Percentiles rank a stretch among this genome's conserved stretches.
These are phyloP conservation scores for Synanceia verrucosa DNA, from an alignment of 2,797 vertebrate genomes.

Conservation along the genomic window DNA sequence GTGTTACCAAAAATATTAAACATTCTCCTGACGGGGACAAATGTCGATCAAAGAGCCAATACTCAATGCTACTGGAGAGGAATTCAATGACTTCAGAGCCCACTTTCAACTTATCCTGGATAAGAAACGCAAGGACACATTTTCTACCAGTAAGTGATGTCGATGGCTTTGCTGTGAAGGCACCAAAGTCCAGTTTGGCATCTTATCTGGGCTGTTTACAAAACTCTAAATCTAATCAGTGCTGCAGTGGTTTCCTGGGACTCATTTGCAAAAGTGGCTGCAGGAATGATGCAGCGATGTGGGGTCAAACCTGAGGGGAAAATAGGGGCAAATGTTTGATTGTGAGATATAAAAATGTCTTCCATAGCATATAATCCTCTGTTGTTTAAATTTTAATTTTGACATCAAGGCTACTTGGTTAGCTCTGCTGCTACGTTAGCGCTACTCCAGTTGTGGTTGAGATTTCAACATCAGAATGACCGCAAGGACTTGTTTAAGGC, in stretches of 20 bases:
- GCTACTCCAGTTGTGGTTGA: too few species aligned
- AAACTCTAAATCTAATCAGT: conserved; percentile 53
- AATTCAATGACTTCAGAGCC: not conserved
- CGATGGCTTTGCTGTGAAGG: conserved; percentile 19
- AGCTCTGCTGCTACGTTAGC: too few species aligned
- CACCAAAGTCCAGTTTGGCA: conserved; percentile 8
- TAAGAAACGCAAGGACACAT: conserved; percentile 23
- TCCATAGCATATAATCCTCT: too few species aligned
- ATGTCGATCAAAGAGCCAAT: not conserved
- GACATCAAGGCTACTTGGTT: too few species aligned
- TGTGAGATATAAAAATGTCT: not conserved
- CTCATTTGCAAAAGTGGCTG: conserved; percentile 28
- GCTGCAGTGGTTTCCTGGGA: not conserved
- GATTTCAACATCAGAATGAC: too few species aligned
- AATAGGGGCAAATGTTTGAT: conserved; percentile 1
- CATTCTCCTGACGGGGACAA: too few species aligned
- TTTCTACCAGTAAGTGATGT: not conserved
- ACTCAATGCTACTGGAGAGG: too few species aligned
- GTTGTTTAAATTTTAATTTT: too few species aligned
- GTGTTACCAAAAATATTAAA: not conserved
- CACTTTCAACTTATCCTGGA: not conserved
- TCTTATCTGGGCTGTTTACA: conserved; percentile 50
- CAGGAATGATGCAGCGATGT: conserved; percentile 11
- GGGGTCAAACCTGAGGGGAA: not conserved
- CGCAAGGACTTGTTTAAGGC: too few species aligned